These are phyloP conservation scores for Enteromius thamalakanensis DNA, from an alignment of 2,797 vertebrate species.

Conservation along the genomic window DNA sequence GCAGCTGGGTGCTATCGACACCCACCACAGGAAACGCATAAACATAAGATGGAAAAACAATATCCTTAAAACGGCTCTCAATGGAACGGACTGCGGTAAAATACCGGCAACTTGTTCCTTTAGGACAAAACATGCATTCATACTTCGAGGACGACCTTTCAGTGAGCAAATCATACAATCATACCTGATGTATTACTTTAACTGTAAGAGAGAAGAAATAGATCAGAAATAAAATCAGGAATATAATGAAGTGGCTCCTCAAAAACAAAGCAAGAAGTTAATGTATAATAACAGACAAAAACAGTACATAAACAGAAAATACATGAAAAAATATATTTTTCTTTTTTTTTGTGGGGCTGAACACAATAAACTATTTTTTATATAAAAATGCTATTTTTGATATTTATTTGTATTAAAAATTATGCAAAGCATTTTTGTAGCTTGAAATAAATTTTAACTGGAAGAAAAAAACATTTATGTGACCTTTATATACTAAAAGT, in stretches of 20 bases:
- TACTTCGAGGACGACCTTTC: neutral
- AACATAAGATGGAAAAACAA: conserved; percentile 38
- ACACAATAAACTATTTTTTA: neutral
- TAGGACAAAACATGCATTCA: conserved; percentile 6
- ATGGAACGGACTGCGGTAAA: neutral
- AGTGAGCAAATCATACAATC: neutral
- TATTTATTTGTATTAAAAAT: too few species aligned
- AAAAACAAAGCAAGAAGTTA: neutral
- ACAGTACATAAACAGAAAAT: neutral
- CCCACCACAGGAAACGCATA: conserved; percentile 45
- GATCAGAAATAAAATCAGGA: neutral
- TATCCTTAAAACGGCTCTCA: conserved; percentile 28
- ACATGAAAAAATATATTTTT: neutral
- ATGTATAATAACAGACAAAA: neutral
- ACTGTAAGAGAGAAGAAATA: too few species aligned
- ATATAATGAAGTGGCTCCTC: neutral
- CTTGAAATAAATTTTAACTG: too few species aligned
- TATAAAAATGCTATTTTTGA: too few species aligned
- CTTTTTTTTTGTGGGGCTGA: neutral
- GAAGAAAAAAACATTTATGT: too few species aligned
- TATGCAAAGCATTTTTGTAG: too few species aligned
- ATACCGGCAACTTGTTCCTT: neutral
- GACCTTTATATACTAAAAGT: too few species aligned
- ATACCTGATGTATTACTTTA: neutral
- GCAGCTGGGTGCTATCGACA: conserved; percentile 44